A percentile compares a stretch with the other conserved stretches of the same genome.
Conservation (phyloP, 2,113 vertebrate species). For the Nothobranchius furzeri region DNA sequence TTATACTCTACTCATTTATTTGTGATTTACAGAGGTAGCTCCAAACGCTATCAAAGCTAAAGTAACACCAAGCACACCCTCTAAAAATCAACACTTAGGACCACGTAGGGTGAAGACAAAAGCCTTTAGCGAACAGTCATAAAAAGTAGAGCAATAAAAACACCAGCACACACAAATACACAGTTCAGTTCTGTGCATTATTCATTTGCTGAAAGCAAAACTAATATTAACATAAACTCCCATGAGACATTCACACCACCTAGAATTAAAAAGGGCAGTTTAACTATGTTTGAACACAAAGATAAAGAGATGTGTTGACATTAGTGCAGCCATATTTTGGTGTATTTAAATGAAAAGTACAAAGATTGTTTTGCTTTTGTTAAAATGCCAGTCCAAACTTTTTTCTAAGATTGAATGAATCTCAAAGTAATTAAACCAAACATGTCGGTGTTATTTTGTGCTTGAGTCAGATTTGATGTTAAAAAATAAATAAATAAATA, state of each 20-base stretch:
- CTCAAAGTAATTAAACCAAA: constrained; percentile 1
- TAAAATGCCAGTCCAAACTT: too few species aligned
- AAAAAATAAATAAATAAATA: too few species aligned
- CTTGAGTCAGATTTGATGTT: too few species aligned
- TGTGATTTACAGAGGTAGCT: constrained; percentile 16
- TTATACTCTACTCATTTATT: neutral
- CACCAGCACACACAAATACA: constrained; percentile 41
- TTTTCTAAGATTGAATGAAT: too few species aligned
- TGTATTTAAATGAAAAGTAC: neutral
- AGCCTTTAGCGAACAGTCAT: constrained; percentile 51
- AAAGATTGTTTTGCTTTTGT: too few species aligned
- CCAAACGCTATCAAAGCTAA: constrained; percentile 18
- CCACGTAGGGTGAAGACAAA: constrained; percentile 46
- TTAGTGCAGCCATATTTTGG: neutral
- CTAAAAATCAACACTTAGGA: neutral
- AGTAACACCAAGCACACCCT: neutral
- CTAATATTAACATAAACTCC: constrained; percentile 68
- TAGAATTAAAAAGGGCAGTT: constrained; percentile 56
- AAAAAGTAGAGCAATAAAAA: constrained; percentile 42
- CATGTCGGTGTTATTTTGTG: too few species aligned
- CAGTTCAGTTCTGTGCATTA: constrained; percentile 62
- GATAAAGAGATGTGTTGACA: constrained; percentile 29
- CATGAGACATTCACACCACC: constrained; percentile 46
- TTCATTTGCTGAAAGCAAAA: constrained; percentile 70
- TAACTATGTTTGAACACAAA: constrained; percentile 53